A percentile compares a stretch with the other conserved stretches of the same genome.
These are phyloP conservation scores for Spodoptera frugiperda DNA, from an alignment of 1,140 invertebrate genomes.

Conservation along the genomic window DNA sequence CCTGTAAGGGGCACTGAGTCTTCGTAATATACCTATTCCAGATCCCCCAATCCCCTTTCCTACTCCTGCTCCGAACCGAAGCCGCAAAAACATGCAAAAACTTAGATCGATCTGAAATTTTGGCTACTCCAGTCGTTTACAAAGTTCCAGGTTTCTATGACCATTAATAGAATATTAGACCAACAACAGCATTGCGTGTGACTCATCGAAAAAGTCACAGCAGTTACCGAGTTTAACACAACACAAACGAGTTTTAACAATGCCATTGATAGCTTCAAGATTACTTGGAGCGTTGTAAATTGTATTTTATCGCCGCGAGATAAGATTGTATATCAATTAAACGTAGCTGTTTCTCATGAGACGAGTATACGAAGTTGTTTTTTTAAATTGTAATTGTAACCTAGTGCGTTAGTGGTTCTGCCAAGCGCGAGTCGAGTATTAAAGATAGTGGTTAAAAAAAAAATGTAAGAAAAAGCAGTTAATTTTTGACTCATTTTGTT, in stretches of 20 bases:
- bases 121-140: no score
- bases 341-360: conserved; percentile 17
- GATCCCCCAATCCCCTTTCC: no score
- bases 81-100: no score
- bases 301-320: not conserved
- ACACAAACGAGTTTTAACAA: conserved; percentile 25
- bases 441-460: not conserved
- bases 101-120: no score
- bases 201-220: conserved; percentile 33
- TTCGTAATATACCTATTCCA: no score
- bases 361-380: conserved; percentile 12
- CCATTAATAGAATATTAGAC: no score
- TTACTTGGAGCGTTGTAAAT: not conserved
- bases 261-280: conserved; percentile 13
- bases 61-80: no score
- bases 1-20: no score
- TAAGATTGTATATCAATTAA: not conserved
- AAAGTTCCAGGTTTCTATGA: no score
- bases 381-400: conserved; percentile 39
- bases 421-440: conserved; percentile 7
- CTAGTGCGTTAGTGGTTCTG: conserved; percentile 22
- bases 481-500: no score
- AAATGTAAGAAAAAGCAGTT: not conserved
- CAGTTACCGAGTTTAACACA: conserved; percentile 28
- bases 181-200: conserved; percentile 24